Evolutionary conservation across 1,140 invertebrate genomes (phyloP), one percentile per base, ranked within the genome.

Genomic region (Dreissena polymorpha): DNA sequence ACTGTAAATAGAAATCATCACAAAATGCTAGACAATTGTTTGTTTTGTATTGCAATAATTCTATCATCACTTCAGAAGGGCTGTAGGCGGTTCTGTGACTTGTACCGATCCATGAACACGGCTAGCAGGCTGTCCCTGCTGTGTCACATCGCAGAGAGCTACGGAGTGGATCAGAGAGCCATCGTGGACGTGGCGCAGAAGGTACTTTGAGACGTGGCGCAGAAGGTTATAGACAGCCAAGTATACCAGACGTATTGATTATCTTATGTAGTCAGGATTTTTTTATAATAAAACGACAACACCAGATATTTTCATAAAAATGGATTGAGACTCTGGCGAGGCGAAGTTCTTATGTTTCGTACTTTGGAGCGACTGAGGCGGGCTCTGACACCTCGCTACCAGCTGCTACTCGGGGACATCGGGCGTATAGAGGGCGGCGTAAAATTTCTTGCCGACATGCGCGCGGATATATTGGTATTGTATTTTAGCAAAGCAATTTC

Each of bases 391-490:
- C 95, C 96, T 2, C 91, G 93, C 13, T 96, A 96, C 90, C 91
- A 94, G 64, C 95, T 95, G 93, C 89, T 96, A 2, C 96, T 96
- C 88, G 92, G 93, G 72, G 94, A 95, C 85, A 94, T 96, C 84
- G 95, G 95, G 73, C 92, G 95, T 86, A 88, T 96, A 8, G 94
- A 95, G 88, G 93, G 94, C 86, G 96, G 96, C 25, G 95, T 97
- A 1, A 96, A 96, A 90, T 96, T 96, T 91, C 91, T 97, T 1
- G 96, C 96, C 39, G 96, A 96, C 91, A 90, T 97, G 75, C 93
- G 96, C 90, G 94, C 94, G 21, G 95, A 96, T 93, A 85, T 92
- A 60, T 70, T 92, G 83, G 91, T 92, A 84, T 60, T 18, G 8
- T 39, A 8, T 39, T 39, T 39, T 5, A 39, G 39, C 39, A 5